Evolutionary conservation across 2,797 vertebrate genomes (phyloP).

Genomic region (Sebastes steindachneri): DNA sequence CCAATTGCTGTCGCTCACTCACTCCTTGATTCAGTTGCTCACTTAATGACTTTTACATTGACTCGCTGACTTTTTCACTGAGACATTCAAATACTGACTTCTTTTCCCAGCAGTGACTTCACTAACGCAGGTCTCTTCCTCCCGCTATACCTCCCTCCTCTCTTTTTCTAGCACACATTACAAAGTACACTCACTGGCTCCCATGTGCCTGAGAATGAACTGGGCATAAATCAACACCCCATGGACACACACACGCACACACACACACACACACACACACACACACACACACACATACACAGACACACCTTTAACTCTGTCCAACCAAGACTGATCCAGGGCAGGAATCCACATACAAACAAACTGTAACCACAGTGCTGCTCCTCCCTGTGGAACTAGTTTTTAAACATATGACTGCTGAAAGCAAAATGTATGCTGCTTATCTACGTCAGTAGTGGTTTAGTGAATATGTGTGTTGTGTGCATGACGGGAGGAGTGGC

Average conservation of each 20-base stretch:
- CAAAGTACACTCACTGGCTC: not conserved
- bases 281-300: not conserved
- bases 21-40: not conserved
- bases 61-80: not conserved
- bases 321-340: not conserved
- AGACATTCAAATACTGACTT: not conserved
- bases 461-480: not conserved
- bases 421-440: slow-evolving; percentile 2
- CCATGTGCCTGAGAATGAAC: not conserved
- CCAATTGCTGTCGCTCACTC: not conserved
- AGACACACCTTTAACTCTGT: not conserved
- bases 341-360: not conserved
- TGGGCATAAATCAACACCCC: not conserved
- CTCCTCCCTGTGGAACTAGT: not conserved
- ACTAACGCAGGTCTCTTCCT: not conserved
- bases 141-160: not conserved
- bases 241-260: not conserved
- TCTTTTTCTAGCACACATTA: not conserved
- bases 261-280: not conserved
- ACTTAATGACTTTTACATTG: not conserved
- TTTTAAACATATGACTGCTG: slow-evolving; percentile 7
- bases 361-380: not conserved
- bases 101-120: not conserved
- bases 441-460: slow-evolving; percentile 3
- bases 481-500: not conserved